Evolutionary conservation across 2,113 vertebrate genomes (phyloP).

Genomic region (Cynopterus brachyotis): DNA sequence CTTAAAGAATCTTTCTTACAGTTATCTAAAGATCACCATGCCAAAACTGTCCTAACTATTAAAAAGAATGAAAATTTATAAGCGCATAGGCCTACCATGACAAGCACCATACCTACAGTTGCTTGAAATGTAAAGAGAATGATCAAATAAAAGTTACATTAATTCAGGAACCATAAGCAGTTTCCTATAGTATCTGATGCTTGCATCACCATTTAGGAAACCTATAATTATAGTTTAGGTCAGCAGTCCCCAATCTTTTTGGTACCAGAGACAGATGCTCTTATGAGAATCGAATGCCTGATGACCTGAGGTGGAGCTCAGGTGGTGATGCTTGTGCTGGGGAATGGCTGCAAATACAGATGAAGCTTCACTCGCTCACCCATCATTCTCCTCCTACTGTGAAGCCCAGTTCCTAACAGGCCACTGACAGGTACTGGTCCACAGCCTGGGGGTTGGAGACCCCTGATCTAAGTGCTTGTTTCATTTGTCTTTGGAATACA

Average conservation of each 20-base stretch:
- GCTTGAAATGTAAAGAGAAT: slow-evolving; percentile 6
- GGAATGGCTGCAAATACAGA: no score
- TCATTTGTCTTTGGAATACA: not conserved
- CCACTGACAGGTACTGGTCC: no score
- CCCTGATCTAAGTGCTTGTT: not conserved
- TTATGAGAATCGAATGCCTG: no score
- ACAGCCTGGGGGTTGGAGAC: no score
- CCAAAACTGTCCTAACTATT: not conserved
- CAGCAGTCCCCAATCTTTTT: not conserved
- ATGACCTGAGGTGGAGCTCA: no score
- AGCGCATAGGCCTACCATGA: not conserved
- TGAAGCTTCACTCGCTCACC: no score
- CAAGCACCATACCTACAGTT: not conserved
- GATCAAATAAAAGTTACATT: not conserved
- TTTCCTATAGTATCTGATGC: not conserved
- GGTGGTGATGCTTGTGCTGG: no score
- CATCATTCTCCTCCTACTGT: no score
- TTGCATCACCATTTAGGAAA: not conserved
- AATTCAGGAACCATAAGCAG: not conserved
- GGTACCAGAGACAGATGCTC: no score
- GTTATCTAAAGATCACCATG: not conserved
- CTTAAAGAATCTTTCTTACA: not conserved
- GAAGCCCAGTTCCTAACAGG: no score
- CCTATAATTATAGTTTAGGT: not conserved
- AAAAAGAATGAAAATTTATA: not conserved